Conservation (phyloP, 1,140 invertebrate genomes). For the Heliothis virescens region DNA sequence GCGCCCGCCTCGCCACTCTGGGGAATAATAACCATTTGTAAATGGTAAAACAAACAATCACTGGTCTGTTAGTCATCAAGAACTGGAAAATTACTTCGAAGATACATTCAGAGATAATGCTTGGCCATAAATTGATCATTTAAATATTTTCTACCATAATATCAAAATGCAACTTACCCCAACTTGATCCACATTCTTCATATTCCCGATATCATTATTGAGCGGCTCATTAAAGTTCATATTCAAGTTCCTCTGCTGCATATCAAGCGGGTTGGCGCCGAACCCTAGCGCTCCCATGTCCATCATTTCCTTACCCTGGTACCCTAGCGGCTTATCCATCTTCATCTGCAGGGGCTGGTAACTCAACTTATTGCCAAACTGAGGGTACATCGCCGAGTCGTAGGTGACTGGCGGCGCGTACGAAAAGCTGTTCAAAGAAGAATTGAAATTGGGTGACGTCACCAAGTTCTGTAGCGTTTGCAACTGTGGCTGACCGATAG, state of each 20-base stretch:
- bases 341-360: slow-evolving; percentile 69
- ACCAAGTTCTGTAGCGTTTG: slow-evolving; percentile 71
- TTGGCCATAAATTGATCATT: too few species aligned
- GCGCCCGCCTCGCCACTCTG: slow-evolving; percentile 21
- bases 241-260: slow-evolving; percentile 63
- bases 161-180: slow-evolving; percentile 57
- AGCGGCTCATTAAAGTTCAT: slow-evolving; percentile 64
- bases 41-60: not conserved
- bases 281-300: slow-evolving; percentile 62
- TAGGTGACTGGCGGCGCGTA: slow-evolving; percentile 69
- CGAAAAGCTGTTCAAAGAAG: slow-evolving; percentile 64
- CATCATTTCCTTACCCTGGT: slow-evolving; percentile 57
- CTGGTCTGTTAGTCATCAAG: not conserved
- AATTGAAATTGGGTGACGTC: slow-evolving; percentile 68
- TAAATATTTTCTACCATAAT: not conserved
- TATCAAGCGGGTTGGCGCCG: slow-evolving; percentile 59
- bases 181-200: slow-evolving; percentile 62
- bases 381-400: slow-evolving; percentile 79
- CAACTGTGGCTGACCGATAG: slow-evolving; percentile 69
- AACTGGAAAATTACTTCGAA: not conserved
- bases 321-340: slow-evolving; percentile 62
- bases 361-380: slow-evolving; percentile 69
- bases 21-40: not conserved
- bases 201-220: slow-evolving; percentile 52
- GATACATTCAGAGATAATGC: not conserved